A percentile compares a stretch with the other conserved stretches of the same genome.
phyloP scores from a whole-genome alignment of 92 coral and sea anemone genomes.

The Nematostella vectensis region DNA sequence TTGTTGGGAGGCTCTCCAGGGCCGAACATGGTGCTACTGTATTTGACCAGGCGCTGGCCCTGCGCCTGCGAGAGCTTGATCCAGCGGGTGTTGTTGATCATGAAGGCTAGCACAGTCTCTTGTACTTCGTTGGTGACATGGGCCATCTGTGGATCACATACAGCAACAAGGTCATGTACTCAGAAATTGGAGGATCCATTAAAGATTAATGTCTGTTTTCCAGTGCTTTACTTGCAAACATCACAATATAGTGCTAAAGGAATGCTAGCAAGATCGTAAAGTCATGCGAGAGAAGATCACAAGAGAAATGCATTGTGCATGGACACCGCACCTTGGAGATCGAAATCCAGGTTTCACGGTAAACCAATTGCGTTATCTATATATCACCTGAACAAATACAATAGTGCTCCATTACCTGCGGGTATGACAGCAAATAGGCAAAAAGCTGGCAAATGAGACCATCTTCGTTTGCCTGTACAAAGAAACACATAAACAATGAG shows the following conservation, averaged over 20 bases:
- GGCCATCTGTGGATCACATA: slow-evolving; percentile 43
- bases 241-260: too few relatives aligned
- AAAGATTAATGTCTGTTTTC: too few relatives aligned
- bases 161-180: neutral
- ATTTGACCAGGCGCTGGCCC: slow-evolving; percentile 45
- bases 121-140: slow-evolving; percentile 53
- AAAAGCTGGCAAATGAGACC: slow-evolving; percentile 54
- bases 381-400: too few relatives aligned
- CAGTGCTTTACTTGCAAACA: too few relatives aligned
- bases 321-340: too few relatives aligned
- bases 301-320: too few relatives aligned
- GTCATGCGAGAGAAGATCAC: too few relatives aligned
- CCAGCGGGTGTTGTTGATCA: slow-evolving; percentile 78
- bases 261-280: too few relatives aligned
- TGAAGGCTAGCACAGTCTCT: slow-evolving; percentile 69
- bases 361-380: too few relatives aligned
- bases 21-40: slow-evolving; percentile 43
- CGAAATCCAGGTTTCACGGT: too few relatives aligned
- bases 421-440: slow-evolving; percentile 53
- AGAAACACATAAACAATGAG: too few relatives aligned
- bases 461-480: slow-evolving; percentile 49
- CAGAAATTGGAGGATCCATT: too few relatives aligned
- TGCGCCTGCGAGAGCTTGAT: slow-evolving; percentile 54
- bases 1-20: slow-evolving; percentile 26
- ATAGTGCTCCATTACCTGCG: slow-evolving; percentile 64